A percentile compares a stretch with the other conserved stretches of the same genome.
Evolutionary conservation across 2,113 vertebrate genomes (phyloP).

Genomic region (Cercocebus atys): DNA sequence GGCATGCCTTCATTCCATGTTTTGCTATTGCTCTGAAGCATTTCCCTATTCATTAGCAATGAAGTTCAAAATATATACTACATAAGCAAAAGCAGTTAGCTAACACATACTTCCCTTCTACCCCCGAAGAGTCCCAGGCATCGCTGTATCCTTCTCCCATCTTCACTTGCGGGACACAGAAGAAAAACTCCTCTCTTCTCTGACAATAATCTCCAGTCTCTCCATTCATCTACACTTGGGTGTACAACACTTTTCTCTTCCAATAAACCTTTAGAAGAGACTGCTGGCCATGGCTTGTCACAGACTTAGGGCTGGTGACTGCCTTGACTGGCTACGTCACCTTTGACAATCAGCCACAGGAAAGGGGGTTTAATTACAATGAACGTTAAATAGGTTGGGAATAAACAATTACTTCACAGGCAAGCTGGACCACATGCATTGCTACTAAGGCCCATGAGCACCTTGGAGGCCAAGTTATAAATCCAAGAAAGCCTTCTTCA

Average conservation of each 20-base stretch:
- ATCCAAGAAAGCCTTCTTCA: not conserved
- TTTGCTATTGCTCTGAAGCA: constrained; percentile 43
- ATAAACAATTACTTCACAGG: constrained; percentile 34
- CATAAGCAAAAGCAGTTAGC: not conserved
- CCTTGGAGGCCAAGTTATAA: not conserved
- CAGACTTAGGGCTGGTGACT: not conserved
- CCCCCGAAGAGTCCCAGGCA: accelerated
- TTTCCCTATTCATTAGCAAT: constrained; percentile 26
- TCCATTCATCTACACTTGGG: not conserved
- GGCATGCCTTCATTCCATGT: not conserved
- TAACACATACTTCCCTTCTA: not conserved
- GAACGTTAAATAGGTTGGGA: not conserved
- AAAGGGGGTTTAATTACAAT: constrained; percentile 27
- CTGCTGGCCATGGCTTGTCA: not conserved
- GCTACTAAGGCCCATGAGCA: not conserved
- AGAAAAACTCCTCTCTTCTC: not conserved
- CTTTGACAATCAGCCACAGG: constrained; percentile 38
- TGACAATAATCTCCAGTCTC: not conserved
- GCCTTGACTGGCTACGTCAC: not conserved
- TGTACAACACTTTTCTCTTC: not conserved
- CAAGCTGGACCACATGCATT: not conserved
- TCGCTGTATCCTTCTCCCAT: not conserved
- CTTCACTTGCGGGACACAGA: not conserved
- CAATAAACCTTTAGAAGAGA: not conserved
- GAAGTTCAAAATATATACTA: not conserved